A percentile compares a stretch with the other conserved stretches of the same genome.
Evolutionary conservation across 2,888 invertebrate species (phyloP).

Genomic region (Eueremaeus valkanovi): DNA sequence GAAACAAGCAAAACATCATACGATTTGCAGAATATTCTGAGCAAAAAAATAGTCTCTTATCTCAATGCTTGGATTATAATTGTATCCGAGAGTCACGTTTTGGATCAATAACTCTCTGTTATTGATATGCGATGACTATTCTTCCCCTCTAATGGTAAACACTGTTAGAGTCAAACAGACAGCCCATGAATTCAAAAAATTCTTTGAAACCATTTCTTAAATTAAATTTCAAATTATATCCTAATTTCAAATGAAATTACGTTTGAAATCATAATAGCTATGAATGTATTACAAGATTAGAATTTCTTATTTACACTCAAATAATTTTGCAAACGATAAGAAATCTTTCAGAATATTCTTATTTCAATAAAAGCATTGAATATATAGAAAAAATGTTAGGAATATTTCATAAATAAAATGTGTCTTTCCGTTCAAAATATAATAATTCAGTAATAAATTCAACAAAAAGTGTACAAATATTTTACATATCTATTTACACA

Average conservation of each 20-base stretch:
- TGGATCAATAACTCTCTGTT: conserved; percentile 27
- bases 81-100: conserved; percentile 31
- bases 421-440: too few relatives aligned
- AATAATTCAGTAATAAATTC: too few relatives aligned
- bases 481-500: too few relatives aligned
- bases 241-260: neutral
- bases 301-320: neutral
- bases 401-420: too few relatives aligned
- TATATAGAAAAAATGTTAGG: too few relatives aligned
- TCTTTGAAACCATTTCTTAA: neutral
- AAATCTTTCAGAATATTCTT: too few relatives aligned
- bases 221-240: neutral
- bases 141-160: neutral
- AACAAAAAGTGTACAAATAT: too few relatives aligned
- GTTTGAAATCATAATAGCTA: too few relatives aligned
- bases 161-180: neutral
- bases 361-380: too few relatives aligned
- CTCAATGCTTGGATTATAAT: conserved; percentile 29
- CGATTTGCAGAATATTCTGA: neutral
- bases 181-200: neutral
- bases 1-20: neutral
- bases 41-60: conserved; percentile 16
- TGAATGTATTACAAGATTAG: too few relatives aligned
- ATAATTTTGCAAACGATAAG: neutral
- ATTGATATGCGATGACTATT: neutral